phyloP scores from a whole-genome alignment of 2,888 invertebrate species.

The Diarsia mendica region DNA sequence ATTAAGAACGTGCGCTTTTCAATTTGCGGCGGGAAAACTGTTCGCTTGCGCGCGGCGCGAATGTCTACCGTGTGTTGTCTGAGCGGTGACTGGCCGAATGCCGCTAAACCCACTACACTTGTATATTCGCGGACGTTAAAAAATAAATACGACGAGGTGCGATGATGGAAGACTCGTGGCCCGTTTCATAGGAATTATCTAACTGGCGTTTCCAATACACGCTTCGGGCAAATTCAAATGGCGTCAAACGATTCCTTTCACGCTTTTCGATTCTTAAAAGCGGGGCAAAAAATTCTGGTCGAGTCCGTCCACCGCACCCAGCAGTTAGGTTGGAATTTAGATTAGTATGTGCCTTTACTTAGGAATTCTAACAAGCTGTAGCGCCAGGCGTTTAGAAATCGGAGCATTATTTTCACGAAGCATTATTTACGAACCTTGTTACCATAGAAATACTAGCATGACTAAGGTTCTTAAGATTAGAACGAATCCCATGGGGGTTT shows the following conservation, averaged over 20 bases:
- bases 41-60: constrained; percentile 78
- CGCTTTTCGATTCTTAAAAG: constrained; percentile 45
- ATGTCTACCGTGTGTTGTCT: constrained; percentile 82
- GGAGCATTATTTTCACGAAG: constrained; percentile 18
- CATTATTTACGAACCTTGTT: not conserved
- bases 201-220: constrained; percentile 71
- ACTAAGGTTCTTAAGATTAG: not conserved
- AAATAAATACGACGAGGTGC: constrained; percentile 85
- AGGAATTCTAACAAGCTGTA: constrained; percentile 45
- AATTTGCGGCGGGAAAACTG: constrained; percentile 83
- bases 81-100: constrained; percentile 85
- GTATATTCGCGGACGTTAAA: constrained; percentile 88
- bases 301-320: constrained; percentile 41
- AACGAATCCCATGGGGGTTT: not conserved
- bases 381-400: constrained; percentile 37
- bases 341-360: constrained; percentile 35
- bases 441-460: constrained; percentile 1
- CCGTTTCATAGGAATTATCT: constrained; percentile 83
- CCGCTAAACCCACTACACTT: constrained; percentile 80
- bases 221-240: constrained; percentile 55
- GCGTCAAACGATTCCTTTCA: constrained; percentile 58
- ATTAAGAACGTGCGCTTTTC: constrained; percentile 75
- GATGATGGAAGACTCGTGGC: constrained; percentile 84
- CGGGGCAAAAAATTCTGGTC: constrained; percentile 46
- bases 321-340: constrained; percentile 49